Base-by-base conservation (phyloP, 2,888 invertebrate genomes). In the Teinopalpus imperialis region DNA sequence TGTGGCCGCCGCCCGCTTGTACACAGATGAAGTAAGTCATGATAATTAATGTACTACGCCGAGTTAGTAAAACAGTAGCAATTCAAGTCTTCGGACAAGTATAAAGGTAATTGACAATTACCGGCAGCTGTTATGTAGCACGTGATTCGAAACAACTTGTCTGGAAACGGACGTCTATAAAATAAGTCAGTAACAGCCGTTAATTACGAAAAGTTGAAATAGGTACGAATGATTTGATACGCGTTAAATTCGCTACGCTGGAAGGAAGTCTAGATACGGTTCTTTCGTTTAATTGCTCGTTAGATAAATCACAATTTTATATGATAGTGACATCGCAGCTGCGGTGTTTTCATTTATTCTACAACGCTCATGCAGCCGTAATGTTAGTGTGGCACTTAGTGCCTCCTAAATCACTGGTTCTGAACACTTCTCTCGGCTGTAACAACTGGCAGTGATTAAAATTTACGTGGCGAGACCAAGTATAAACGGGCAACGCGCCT, bases 401-500 rank as follows among this genome's bases (percentile, higher is more conserved):
- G 74, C 75, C 78, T 69, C 72, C 68, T 86, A 86, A 86, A 87
- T 87, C 83, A 86, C 75, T 75, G 61, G 82, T 83, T 82, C 81
- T 80, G 80, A 81, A 74, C 74, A 70, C 80, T 83, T 82, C 69
- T 77, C 77, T 71, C 76, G 63, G 72, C 72, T 76, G 75, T 73
- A 85, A 81, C 82, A 79, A 83, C 82, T 86, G 85, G 81, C 82
- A 81, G 76, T 81, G 85, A 86, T 82, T 82, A 83, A 85, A 87
- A 87, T 87, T 86, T 86, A 87, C 85, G 86, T 81, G 75, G 70
- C 82, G 75, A 81, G 75, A 77, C 81, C 80, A 82, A 83, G 82
- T 85, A 86, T 83, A 85, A 87, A 86, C 83, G 83, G 82, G 81
- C 74, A 71, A 72, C 76, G 80, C 74, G 77, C 74, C 59, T 68